Evolutionary conservation across 2,888 invertebrate species (phyloP).

Genomic region (Tetragonisca angustula): DNA sequence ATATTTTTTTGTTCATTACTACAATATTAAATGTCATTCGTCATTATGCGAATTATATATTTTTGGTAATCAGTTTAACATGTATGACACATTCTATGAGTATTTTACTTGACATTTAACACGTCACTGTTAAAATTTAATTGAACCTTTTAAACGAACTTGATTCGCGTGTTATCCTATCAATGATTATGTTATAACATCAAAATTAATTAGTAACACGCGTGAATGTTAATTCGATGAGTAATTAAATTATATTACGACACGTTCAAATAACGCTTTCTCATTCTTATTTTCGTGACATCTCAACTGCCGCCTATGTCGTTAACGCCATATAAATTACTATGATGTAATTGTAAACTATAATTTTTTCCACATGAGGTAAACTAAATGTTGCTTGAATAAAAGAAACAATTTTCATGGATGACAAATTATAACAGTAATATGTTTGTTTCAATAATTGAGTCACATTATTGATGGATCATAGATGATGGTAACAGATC

Average conservation of each 20-base stretch:
- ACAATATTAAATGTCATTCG: neutral
- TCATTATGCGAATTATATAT: neutral
- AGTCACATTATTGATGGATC: neutral
- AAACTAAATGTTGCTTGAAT: neutral
- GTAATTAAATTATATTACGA: neutral
- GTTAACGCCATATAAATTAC: neutral
- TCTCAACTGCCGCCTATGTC: neutral
- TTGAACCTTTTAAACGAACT: neutral
- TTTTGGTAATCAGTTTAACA: neutral
- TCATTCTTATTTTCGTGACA: neutral
- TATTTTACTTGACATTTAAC: neutral
- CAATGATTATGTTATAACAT: neutral
- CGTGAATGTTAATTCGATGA: neutral
- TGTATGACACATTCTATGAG: neutral
- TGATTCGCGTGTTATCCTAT: neutral
- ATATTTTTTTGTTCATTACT: fast-evolving
- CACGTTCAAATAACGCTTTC: neutral
- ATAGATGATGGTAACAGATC: neutral
- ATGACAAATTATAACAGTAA: no score
- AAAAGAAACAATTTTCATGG: neutral
- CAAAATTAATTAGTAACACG: neutral
- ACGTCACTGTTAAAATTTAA: neutral
- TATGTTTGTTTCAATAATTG: neutral
- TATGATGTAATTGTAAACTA: neutral
- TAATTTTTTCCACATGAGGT: neutral